Percentiles rank a stretch among this genome's conserved stretches.
These are phyloP conservation scores for Enteromius argenteus DNA, from an alignment of 2,797 vertebrate genomes.

Conservation along the genomic window DNA sequence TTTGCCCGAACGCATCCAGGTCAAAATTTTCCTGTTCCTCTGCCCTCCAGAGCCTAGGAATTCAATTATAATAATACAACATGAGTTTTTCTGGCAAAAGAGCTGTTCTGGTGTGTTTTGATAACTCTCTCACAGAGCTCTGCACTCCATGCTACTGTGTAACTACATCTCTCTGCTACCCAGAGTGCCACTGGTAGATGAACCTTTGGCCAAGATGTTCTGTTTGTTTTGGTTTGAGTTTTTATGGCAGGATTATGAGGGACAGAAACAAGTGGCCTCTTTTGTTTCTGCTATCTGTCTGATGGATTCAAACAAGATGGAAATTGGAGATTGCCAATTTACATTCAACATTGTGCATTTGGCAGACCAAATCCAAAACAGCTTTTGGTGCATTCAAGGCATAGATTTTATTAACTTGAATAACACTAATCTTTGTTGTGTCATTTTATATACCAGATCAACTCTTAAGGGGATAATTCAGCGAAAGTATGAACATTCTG, in stretches of 20 bases:
- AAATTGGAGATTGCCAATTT: constrained; percentile 5
- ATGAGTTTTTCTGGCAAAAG: neutral
- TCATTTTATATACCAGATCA: neutral
- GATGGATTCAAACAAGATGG: constrained; percentile 20
- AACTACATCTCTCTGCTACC: neutral
- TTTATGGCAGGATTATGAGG: constrained; percentile 20
- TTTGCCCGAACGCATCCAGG: constrained; percentile 20
- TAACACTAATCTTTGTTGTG: neutral
- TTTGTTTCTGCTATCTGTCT: constrained; percentile 13
- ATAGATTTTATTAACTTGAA: neutral
- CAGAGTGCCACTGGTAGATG: neutral
- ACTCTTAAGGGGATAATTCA: neutral
- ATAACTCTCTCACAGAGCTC: neutral
- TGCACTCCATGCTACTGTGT: neutral
- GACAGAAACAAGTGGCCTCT: constrained; percentile 30
- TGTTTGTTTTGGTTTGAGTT: constrained; percentile 19
- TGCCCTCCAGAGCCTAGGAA: neutral
- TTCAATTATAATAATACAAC: neutral
- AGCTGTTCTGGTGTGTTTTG: neutral
- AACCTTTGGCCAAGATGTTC: constrained; percentile 15
- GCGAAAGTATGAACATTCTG: neutral
- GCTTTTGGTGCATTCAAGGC: neutral
- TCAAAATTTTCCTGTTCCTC: constrained; percentile 16
- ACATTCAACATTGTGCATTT: neutral
- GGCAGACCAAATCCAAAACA: neutral